phyloP scores from a whole-genome alignment of 2,797 vertebrate genomes.

The Silurus lanzhouensis region DNA sequence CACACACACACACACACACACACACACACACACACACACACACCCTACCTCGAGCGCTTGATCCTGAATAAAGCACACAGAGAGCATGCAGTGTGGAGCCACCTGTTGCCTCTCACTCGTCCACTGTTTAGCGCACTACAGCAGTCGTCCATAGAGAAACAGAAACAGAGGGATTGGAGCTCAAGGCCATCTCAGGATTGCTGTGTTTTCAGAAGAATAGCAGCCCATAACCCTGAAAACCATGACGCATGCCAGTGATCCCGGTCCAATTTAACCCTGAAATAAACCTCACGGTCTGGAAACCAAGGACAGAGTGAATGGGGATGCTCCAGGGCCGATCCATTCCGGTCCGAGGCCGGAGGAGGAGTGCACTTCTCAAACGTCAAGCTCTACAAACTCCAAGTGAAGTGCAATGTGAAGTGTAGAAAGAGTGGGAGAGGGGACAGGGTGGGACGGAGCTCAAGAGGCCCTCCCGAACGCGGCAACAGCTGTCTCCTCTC shows the following conservation, averaged over 20 bases:
- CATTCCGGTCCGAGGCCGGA: conserved; percentile 50
- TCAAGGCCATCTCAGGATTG: background rate
- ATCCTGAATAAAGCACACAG: conserved; percentile 33
- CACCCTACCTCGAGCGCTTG: conserved; percentile 49
- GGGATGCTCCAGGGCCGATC: conserved; percentile 10
- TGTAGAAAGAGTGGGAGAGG: conserved; percentile 68
- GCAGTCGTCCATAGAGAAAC: conserved; percentile 26
- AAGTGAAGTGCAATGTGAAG: conserved; percentile 44
- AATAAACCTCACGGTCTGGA: background rate
- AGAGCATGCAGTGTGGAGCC: conserved; percentile 31
- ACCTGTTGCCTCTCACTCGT: conserved; percentile 44
- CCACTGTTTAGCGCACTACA: conserved; percentile 30
- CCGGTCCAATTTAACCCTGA: conserved; percentile 21
- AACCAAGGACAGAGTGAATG: background rate
- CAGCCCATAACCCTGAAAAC: background rate
- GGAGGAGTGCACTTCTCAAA: conserved; percentile 13
- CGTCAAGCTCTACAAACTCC: conserved; percentile 39
- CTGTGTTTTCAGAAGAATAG: conserved; percentile 34
- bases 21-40: conserved; percentile 12
- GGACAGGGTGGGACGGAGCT: conserved; percentile 64
- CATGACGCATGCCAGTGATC: conserved; percentile 32
- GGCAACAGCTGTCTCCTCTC: conserved; percentile 69
- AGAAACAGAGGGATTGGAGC: background rate
- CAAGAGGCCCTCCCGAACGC: conserved; percentile 67
- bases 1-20: conserved; percentile 13